These are phyloP conservation scores for Drosophila mettleri DNA, from an alignment of 2,888 invertebrate genomes.

Conservation along the genomic window DNA sequence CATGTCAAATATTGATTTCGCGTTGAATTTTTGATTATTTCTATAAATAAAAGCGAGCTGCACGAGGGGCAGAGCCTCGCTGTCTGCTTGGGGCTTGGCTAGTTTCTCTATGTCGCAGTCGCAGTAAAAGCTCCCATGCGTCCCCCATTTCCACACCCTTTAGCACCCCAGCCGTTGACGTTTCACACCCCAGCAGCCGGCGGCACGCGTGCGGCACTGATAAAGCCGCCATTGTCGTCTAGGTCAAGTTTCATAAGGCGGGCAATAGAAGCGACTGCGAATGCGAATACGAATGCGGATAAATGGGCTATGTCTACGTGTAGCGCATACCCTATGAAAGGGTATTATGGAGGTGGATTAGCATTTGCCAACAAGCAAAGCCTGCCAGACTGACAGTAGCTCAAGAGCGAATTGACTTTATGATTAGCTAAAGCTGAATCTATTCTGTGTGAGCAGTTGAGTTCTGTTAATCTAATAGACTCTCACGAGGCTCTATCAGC, in stretches of 20 bases:
- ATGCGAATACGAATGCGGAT: not conserved
- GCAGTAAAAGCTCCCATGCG: too few species aligned
- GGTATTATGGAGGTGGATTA: not conserved
- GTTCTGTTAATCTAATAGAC: not conserved
- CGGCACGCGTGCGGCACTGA: constrained; percentile 67
- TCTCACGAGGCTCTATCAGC: not conserved
- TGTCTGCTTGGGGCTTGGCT: constrained; percentile 21
- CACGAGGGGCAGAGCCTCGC: not conserved
- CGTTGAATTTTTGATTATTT: constrained; percentile 77
- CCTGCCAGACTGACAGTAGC: not conserved
- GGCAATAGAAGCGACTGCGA: constrained; percentile 1
- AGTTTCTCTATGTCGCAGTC: constrained; percentile 6
- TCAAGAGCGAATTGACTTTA: not conserved
- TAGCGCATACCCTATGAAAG: constrained; percentile 8
- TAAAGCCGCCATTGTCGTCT: constrained; percentile 63
- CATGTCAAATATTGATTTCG: constrained; percentile 74
- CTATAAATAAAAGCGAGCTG: constrained; percentile 61
- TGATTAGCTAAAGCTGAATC: not conserved
- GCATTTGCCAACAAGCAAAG: not conserved
- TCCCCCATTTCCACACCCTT: not conserved
- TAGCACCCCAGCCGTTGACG: constrained; percentile 1
- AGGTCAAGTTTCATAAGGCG: constrained; percentile 60
- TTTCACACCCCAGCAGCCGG: constrained; percentile 34
- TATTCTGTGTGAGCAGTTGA: not conserved
- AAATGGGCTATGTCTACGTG: constrained; percentile 10